A percentile compares a stretch with the other conserved stretches of the same genome.
Conservation (phyloP, 2,113 vertebrate genomes). For the Micronycteris hirsuta region DNA sequence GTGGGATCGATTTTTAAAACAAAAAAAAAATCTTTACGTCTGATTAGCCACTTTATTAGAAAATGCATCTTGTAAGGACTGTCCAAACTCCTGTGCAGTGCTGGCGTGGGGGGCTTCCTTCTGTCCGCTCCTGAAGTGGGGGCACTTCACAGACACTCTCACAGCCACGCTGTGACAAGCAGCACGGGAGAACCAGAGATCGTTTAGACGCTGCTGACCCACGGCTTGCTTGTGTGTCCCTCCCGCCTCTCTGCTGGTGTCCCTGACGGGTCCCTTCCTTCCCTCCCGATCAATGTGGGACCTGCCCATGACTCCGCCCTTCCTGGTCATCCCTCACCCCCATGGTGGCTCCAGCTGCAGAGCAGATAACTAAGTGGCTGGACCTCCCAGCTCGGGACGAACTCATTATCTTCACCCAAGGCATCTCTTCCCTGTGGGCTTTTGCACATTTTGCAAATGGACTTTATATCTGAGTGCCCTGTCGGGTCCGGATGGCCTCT, state of each 20-base stretch:
- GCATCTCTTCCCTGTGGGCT: neutral
- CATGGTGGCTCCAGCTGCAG: neutral
- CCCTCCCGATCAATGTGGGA: no score
- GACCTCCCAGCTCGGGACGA: neutral
- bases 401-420: neutral
- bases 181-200: neutral
- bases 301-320: neutral
- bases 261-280: fast-evolving
- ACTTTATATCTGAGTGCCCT: neutral
- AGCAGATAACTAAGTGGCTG: neutral
- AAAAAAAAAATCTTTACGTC: no score
- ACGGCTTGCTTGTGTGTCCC: neutral
- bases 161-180: fast-evolving
- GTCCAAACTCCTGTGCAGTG: neutral
- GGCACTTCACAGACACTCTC: neutral
- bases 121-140: neutral
- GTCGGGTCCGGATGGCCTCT: neutral
- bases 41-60: neutral
- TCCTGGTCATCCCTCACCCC: no score
- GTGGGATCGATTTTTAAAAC: neutral
- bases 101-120: neutral
- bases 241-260: neutral
- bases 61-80: neutral
- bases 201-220: fast-evolving
- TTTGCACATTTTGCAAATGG: neutral